phyloP scores from a whole-genome alignment of 2,888 invertebrate genomes.

The Ypsolopha sequella region DNA sequence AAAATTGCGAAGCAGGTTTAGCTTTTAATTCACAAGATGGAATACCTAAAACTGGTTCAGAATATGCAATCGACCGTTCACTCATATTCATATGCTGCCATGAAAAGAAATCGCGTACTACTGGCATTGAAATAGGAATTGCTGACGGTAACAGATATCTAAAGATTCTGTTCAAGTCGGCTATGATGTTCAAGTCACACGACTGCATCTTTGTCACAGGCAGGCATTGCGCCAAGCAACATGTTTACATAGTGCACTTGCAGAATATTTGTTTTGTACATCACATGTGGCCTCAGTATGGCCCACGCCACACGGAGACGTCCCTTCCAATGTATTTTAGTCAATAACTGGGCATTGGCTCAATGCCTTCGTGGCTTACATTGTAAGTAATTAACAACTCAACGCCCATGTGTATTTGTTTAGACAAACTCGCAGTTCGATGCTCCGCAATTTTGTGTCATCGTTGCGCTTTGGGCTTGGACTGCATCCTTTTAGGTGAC shows the following conservation, averaged over 20 bases:
- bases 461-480: not conserved
- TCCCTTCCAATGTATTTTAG: not conserved
- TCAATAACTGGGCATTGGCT: slow-evolving; percentile 2
- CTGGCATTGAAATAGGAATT: not conserved
- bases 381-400: not conserved
- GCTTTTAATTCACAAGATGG: not conserved
- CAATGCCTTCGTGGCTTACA: not conserved
- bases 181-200: not conserved
- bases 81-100: not conserved
- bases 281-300: slow-evolving; percentile 2
- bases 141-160: not conserved
- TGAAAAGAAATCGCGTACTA: not conserved
- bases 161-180: not conserved
- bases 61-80: no score
- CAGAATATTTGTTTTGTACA: slow-evolving; percentile 21
- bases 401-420: not conserved
- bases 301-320: not conserved
- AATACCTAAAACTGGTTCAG: not conserved
- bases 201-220: slow-evolving; percentile 12
- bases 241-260: slow-evolving; percentile 30
- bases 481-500: not conserved
- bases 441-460: not conserved
- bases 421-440: not conserved
- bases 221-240: slow-evolving; percentile 26
- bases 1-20: not conserved